Conservation (phyloP, 2,113 vertebrate genomes). For the Dendrocopos noguchii region DNA sequence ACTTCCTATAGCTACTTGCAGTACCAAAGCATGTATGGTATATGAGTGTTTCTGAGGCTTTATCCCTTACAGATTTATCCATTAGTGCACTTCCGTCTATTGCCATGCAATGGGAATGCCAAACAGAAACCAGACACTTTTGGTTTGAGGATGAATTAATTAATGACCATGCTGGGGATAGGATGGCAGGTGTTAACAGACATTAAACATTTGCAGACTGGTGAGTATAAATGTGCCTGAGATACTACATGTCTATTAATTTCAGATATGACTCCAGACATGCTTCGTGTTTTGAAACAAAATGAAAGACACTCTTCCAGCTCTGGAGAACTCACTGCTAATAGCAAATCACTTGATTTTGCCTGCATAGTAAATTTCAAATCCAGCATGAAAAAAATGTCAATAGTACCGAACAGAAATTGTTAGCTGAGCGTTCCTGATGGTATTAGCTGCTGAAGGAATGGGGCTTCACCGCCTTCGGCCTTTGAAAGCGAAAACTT, state of each 20-base stretch:
- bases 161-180: background rate
- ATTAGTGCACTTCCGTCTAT: background rate
- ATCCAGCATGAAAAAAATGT: background rate
- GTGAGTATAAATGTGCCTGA: background rate
- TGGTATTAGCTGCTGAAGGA: background rate
- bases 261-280: background rate
- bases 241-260: background rate
- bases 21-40: background rate
- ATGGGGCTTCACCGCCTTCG: background rate
- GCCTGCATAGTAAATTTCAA: background rate
- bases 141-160: background rate
- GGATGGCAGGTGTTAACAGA: background rate
- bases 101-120: background rate
- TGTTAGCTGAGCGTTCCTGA: background rate
- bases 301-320: background rate
- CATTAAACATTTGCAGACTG: background rate
- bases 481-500: constrained; percentile 35
- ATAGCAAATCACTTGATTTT: background rate
- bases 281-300: background rate
- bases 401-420: background rate
- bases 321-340: background rate
- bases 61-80: background rate
- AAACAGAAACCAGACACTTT: background rate
- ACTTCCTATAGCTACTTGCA: background rate
- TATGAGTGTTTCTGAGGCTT: background rate